phyloP scores from a whole-genome alignment of 2,888 invertebrate species.

The Abrostola tripartita region DNA sequence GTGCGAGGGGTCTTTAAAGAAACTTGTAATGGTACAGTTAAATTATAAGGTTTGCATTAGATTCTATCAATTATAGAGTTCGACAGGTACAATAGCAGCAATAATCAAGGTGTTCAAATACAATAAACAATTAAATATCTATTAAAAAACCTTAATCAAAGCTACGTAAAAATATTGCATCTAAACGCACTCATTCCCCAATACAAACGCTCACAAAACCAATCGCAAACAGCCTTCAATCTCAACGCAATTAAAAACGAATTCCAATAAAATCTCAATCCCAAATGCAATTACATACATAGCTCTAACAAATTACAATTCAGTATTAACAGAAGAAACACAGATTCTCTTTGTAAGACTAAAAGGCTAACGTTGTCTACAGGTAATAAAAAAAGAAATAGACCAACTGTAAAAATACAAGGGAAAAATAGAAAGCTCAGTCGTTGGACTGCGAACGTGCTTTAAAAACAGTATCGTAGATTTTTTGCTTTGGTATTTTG shows the following conservation, averaged over 20 bases:
- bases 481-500: conserved; percentile 32
- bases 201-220: background rate
- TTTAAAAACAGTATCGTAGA: conserved; percentile 36
- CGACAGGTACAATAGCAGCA: no score
- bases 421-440: conserved; percentile 22
- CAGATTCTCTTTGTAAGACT: conserved; percentile 35
- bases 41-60: no score
- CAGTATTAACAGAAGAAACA: conserved; percentile 45
- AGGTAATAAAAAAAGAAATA: conserved; percentile 37
- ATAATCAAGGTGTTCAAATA: no score
- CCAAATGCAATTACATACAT: conserved; percentile 43
- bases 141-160: no score
- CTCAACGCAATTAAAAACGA: conserved; percentile 20
- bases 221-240: background rate
- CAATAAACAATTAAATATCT: no score
- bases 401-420: conserved; percentile 48
- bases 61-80: no score
- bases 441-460: conserved; percentile 42
- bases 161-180: background rate
- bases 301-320: conserved; percentile 50
- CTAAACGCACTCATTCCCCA: background rate
- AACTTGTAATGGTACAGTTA: no score
- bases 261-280: conserved; percentile 24
- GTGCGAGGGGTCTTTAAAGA: no score
- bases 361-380: conserved; percentile 43